phyloP scores from a whole-genome alignment of 1,140 invertebrate genomes.

The Drosophila tristis region DNA sequence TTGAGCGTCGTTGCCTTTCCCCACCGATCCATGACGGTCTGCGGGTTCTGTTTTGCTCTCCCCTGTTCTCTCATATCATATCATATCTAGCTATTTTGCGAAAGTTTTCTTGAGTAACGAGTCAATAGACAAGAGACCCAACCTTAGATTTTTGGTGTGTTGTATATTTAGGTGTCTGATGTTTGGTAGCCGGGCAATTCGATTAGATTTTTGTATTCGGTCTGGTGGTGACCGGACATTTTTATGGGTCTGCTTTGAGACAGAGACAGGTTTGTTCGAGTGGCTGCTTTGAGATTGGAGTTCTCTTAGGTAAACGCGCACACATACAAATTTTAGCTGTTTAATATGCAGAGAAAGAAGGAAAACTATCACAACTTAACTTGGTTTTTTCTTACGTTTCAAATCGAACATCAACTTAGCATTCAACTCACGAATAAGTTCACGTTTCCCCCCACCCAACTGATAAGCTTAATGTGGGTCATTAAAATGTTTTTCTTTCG shows the following conservation, averaged over 20 bases:
- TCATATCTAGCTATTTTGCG: slow-evolving; percentile 26
- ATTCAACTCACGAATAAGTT: slow-evolving; percentile 62
- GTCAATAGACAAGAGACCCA: slow-evolving; percentile 16
- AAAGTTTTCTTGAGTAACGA: slow-evolving; percentile 34
- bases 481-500: slow-evolving; percentile 52
- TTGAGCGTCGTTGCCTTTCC: slow-evolving; percentile 22
- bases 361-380: slow-evolving; percentile 32
- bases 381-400: slow-evolving; percentile 5
- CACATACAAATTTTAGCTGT: slow-evolving; percentile 45
- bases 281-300: slow-evolving; percentile 34
- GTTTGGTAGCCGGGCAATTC: slow-evolving; percentile 42
- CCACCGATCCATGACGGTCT: not conserved
- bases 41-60: not conserved
- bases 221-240: slow-evolving; percentile 36
- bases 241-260: slow-evolving; percentile 58
- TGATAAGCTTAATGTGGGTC: slow-evolving; percentile 72
- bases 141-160: slow-evolving; percentile 45
- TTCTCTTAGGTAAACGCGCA: slow-evolving; percentile 31
- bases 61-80: slow-evolving; percentile 4
- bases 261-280: slow-evolving; percentile 62
- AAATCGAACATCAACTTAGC: slow-evolving; percentile 41
- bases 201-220: slow-evolving; percentile 62
- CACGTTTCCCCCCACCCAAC: slow-evolving; percentile 51
- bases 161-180: slow-evolving; percentile 29
- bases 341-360: slow-evolving; percentile 61